Evolutionary conservation across 2,797 vertebrate species (phyloP).

Genomic region (Coilia nasus): DNA sequence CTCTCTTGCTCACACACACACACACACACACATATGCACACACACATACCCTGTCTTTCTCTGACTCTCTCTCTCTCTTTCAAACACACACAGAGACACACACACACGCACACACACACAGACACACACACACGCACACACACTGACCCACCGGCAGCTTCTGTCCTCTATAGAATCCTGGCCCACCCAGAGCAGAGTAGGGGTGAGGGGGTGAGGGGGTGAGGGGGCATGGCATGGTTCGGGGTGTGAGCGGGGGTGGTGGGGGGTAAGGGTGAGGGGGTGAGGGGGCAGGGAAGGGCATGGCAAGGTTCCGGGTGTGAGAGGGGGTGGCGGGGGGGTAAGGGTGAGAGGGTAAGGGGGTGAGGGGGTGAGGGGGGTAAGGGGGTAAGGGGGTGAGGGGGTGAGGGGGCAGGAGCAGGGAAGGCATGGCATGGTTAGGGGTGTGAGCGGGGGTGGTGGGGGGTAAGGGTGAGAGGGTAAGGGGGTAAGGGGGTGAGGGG

Average conservation of each 20-base stretch:
- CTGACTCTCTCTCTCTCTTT: no score
- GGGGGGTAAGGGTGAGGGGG: slow-evolving; percentile 64
- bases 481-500: background rate
- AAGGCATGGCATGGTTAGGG: no score
- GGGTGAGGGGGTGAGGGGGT: no score
- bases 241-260: slow-evolving; percentile 55
- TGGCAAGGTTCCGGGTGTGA: no score
- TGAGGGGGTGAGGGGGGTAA: slow-evolving; percentile 59
- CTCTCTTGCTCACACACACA: no score
- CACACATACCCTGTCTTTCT: no score
- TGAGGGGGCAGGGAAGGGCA: slow-evolving; percentile 63
- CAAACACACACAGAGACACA: no score
- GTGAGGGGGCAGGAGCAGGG: no score
- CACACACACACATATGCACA: no score
- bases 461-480: slow-evolving; percentile 50
- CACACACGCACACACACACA: no score
- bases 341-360: slow-evolving; percentile 49
- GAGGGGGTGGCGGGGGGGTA: slow-evolving; percentile 54
- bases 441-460: slow-evolving; percentile 53
- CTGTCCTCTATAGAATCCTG: no score
- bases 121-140: background rate
- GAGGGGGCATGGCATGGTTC: slow-evolving; percentile 13
- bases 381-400: background rate
- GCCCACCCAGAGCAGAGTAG: background rate
- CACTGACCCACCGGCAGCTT: background rate